Conservation (phyloP, 2,888 invertebrate genomes). For the Mycalesis mineus region DNA sequence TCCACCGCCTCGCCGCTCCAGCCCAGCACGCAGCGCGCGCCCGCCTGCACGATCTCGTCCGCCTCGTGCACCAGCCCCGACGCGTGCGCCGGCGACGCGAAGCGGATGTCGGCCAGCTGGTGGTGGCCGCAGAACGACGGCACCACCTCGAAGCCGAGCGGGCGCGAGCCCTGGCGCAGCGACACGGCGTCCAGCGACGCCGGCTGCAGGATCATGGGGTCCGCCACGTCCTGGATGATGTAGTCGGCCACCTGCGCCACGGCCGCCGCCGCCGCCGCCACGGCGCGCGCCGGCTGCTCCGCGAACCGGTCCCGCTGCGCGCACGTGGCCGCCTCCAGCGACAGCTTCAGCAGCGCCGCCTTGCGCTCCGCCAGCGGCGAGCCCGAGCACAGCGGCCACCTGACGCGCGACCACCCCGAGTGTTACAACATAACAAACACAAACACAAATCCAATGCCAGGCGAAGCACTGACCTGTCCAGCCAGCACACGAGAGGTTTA, state of each 20-base stretch:
- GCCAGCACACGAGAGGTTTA: conserved; percentile 93
- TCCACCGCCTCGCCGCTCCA: conserved; percentile 52
- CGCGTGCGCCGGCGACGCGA: conserved; percentile 94
- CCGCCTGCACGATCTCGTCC: conserved; percentile 92
- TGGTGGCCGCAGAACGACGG: conserved; percentile 87
- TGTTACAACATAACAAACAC: too few species aligned
- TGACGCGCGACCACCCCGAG: conserved; percentile 1
- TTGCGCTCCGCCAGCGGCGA: conserved; percentile 47
- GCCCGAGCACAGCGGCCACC: conserved; percentile 38
- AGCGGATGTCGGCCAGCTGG: conserved; percentile 93
- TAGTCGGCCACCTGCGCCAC: conserved; percentile 89
- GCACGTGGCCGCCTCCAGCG: conserved; percentile 91
- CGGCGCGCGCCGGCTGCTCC: conserved; percentile 88
- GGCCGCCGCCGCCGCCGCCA: conserved; percentile 84
- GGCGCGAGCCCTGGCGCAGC: conserved; percentile 90
- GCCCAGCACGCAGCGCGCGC: conserved; percentile 54
- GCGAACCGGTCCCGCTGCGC: conserved; percentile 95
- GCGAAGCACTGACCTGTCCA: conserved; percentile 82
- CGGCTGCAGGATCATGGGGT: conserved; percentile 94
- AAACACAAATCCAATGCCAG: too few species aligned
- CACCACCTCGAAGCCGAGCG: conserved; percentile 93
- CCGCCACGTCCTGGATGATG: conserved; percentile 90
- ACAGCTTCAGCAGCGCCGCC: conserved; percentile 85
- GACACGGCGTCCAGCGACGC: conserved; percentile 93
- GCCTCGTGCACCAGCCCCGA: conserved; percentile 96